Percentiles rank a stretch among this genome's conserved stretches.
Conservation (phyloP, 2,797 vertebrate species). For the Arctocebus calabarensis region DNA sequence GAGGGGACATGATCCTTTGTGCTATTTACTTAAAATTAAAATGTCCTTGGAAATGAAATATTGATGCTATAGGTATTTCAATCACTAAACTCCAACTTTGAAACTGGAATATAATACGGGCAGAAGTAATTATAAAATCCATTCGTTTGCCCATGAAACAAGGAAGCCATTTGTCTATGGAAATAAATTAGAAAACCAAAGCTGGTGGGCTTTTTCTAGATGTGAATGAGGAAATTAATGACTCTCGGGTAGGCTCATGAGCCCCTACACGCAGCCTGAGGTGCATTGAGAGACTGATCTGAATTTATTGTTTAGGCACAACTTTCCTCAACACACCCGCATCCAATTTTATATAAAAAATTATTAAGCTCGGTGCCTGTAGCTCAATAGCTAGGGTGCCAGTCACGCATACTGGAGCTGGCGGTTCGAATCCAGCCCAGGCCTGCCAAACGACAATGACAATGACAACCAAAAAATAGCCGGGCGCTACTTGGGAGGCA, state of each 20-base stretch:
- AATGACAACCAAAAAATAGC: too few species aligned
- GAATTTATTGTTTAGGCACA: constrained; percentile 49
- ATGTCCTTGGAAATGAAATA: constrained; percentile 55
- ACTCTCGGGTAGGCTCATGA: constrained; percentile 11
- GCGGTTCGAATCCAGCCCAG: too few species aligned
- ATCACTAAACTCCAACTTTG: background rate
- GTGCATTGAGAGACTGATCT: background rate
- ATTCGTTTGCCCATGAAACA: background rate
- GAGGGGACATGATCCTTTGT: background rate
- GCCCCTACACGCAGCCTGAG: background rate
- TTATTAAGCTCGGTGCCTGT: background rate
- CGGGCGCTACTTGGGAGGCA: too few species aligned
- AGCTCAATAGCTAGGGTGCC: too few species aligned
- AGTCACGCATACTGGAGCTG: too few species aligned
- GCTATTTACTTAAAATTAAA: constrained; percentile 14
- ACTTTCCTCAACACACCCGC: background rate
- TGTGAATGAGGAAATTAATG: background rate
- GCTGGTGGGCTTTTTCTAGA: background rate
- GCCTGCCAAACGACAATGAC: too few species aligned
- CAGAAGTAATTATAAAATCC: constrained; percentile 17
- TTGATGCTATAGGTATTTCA: constrained; percentile 31
- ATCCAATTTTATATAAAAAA: constrained; percentile 13
- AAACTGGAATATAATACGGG: background rate
- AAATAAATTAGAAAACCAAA: background rate
- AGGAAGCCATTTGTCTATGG: background rate